Conservation (phyloP, 2,888 invertebrate species). For the Dorcus hopei region DNA sequence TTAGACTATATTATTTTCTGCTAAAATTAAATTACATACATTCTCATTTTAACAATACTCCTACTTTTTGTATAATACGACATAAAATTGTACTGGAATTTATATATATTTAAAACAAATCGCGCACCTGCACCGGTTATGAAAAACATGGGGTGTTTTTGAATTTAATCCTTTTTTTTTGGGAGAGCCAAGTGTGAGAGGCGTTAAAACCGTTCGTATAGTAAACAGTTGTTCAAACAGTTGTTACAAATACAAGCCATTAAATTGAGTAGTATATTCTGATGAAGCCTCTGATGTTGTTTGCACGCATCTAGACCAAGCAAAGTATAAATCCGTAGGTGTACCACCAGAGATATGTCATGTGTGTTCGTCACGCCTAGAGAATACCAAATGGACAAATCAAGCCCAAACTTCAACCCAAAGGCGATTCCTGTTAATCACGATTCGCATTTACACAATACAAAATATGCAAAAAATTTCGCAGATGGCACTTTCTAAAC, state of each 20-base stretch:
- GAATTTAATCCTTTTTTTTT: too few relatives aligned
- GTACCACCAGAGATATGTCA: slow-evolving; percentile 35
- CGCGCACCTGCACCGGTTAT: too few relatives aligned
- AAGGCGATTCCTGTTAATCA: too few relatives aligned
- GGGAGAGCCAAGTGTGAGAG: too few relatives aligned
- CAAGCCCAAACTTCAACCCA: background rate
- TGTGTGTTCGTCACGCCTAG: slow-evolving; percentile 33
- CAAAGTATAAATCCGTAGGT: slow-evolving; percentile 27
- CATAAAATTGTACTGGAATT: too few relatives aligned
- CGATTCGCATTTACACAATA: background rate
- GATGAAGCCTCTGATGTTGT: background rate
- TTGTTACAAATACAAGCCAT: background rate
- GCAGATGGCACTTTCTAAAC: slow-evolving; percentile 5
- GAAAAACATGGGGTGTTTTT: too few relatives aligned
- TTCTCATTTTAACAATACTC: too few relatives aligned
- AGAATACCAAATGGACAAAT: slow-evolving; percentile 26
- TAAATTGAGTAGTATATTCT: background rate
- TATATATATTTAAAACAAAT: too few relatives aligned
- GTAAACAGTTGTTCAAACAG: background rate
- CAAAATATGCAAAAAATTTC: background rate
- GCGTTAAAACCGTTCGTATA: too few relatives aligned
- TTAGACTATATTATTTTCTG: too few relatives aligned
- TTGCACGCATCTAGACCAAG: background rate
- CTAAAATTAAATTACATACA: too few relatives aligned
- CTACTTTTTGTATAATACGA: too few relatives aligned